A percentile compares a stretch with the other conserved stretches of the same genome.
Evolutionary conservation across 2,888 invertebrate genomes (phyloP).

Genomic region (Hartigia nigra): DNA sequence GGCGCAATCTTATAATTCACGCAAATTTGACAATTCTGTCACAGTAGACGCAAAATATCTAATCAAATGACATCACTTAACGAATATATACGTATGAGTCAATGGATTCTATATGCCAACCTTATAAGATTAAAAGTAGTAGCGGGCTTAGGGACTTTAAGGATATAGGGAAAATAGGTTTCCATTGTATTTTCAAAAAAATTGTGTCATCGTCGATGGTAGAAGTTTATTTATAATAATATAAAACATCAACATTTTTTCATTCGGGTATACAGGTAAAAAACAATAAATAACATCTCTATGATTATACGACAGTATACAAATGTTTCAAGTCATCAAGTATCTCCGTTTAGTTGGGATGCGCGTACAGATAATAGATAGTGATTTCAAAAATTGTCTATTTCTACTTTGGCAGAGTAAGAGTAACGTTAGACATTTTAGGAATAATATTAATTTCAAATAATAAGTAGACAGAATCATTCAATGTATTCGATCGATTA

Average conservation of each 20-base stretch:
- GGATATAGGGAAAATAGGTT: background rate
- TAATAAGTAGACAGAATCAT: background rate
- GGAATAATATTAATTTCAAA: background rate
- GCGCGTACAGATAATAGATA: background rate
- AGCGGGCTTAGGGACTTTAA: background rate
- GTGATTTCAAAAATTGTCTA: background rate
- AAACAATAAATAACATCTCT: background rate
- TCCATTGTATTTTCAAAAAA: background rate
- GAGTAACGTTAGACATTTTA: background rate
- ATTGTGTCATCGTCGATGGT: background rate
- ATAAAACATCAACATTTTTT: background rate
- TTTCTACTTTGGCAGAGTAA: background rate
- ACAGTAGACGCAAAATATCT: background rate
- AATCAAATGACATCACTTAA: background rate
- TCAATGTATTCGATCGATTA: background rate
- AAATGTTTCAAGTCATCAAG: background rate
- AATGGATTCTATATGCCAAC: no score
- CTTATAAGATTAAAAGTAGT: no score
- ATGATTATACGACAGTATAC: background rate
- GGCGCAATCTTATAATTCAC: background rate
- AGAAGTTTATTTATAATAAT: background rate
- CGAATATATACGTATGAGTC: background rate
- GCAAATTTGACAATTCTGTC: background rate
- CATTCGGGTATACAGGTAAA: background rate
- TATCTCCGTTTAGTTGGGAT: background rate